Evolutionary conservation across 2,797 vertebrate species (phyloP), one percentile per base, ranked within the genome.

Genomic region (Galagoides demidoff): DNA sequence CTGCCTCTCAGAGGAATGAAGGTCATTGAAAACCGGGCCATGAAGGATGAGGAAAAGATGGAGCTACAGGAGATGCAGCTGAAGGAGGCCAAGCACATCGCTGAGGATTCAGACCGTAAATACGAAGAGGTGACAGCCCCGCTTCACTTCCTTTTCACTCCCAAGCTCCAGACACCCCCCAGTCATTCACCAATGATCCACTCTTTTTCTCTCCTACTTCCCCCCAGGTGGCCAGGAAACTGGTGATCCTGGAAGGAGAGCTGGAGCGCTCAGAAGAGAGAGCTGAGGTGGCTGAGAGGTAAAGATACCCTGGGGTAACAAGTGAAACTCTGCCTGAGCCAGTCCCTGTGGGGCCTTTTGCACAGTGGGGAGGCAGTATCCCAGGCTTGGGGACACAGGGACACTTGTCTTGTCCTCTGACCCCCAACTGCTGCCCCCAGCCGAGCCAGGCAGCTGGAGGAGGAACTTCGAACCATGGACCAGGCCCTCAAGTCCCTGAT

Each of bases 1-100:
- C 49, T 95, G 81, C 45, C 61, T 49, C 85, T 94, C 98, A 99
- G 99, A 99, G 99, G 99, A 90, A 99, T 99, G 99, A 99, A 99
- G 98, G 99, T 99, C 97, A 99, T 99, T 4, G 99, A 99, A 98
- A 99, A 99, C 98, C 98, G 99, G 98, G 99, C 99, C 87, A 98
- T 99, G 92, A 99, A 99, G 92, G 99, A 99, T 11, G 99, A 99
- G 97, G 99, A 99, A 98, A 99, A 99, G 97, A 99, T 99, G 99
- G 99, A 99, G 96, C 99, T 99, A 93, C 99, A 99, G 98, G 99
- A 99, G 98, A 99, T 99, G 99, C 99, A 99, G 98, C 99, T 99
- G 95, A 99, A 99, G 97, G 99, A 99, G 95, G 99, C 99, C 5
- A 99, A 99, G 97, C 99, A 99, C 98, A 99, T 99, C 27, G 99